phyloP scores from a whole-genome alignment of 37 sponge, comb jelly and placozoan species.

The Lycopodina hypogea region DNA sequence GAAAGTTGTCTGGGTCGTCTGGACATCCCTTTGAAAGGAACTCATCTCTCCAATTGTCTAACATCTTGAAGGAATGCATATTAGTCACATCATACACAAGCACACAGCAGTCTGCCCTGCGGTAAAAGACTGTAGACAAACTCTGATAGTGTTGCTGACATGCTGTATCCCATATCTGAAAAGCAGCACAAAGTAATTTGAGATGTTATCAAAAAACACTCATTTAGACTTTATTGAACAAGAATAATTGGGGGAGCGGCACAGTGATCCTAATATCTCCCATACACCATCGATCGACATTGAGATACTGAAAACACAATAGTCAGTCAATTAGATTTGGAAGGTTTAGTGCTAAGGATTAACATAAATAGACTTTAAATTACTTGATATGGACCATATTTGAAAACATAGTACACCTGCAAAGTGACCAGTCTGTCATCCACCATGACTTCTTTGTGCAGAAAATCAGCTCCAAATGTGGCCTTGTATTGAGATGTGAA shows the following conservation, averaged over 20 bases:
- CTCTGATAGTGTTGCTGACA: slow-evolving; percentile 98
- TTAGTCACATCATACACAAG: slow-evolving; percentile 97
- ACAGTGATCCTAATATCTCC: too few relatives aligned
- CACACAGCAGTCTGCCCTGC: slow-evolving; percentile 98
- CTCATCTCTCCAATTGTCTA: slow-evolving; percentile 99
- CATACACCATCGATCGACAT: too few relatives aligned
- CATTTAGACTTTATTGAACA: too few relatives aligned
- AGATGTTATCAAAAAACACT: too few relatives aligned
- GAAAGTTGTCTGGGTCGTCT: slow-evolving; percentile 97
- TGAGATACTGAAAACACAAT: too few relatives aligned
- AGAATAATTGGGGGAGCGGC: too few relatives aligned
- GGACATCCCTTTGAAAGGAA: slow-evolving; percentile 97
- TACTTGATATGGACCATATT: too few relatives aligned
- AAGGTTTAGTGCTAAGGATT: too few relatives aligned
- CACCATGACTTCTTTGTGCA: slow-evolving; percentile 97
- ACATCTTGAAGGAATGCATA: slow-evolving; percentile 92
- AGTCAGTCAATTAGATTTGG: too few relatives aligned
- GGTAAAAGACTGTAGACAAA: slow-evolving; percentile 96
- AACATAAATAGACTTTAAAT: too few relatives aligned
- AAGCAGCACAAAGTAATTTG: too few relatives aligned
- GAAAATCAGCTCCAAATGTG: slow-evolving; percentile 98
- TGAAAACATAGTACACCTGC: slow-evolving; percentile 66
- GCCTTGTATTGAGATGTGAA: slow-evolving; percentile 99
- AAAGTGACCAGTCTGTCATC: slow-evolving; percentile 98
- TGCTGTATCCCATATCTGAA: slow-evolving; percentile 99